Evolutionary conservation across 2,797 vertebrate species (phyloP), one percentile per base, ranked within the genome.

Genomic region (Lycodopsis pacificus): DNA sequence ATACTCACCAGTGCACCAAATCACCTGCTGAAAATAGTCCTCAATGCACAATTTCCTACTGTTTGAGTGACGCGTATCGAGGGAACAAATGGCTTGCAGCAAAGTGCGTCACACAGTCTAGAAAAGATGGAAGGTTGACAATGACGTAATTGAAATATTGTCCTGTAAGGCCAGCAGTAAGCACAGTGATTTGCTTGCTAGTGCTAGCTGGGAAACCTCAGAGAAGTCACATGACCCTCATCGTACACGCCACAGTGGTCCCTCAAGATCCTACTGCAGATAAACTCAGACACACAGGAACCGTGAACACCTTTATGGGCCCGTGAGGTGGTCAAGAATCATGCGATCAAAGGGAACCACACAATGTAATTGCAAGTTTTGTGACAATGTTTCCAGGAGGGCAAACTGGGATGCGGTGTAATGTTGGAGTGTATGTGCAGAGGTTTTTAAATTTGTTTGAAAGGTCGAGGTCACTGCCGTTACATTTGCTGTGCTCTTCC

Each of bases 391-490:
- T 74, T 80, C 63, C 73, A 65, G 30, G 6, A 34, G 62, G 62
- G 48, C 0, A 4, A 34, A 76, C 22, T 61, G 17, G 46, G 38
- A 65, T 51, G 17, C 30, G 42, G 17, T 30, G 27, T 36, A 68
- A 22, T 36, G 54, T 14, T 12, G 14, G 38, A 58, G 34, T 57
- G 61, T 65, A 40, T 68, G 19, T 61, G 69, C 30, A 38, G 38
- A 62, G 36, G 12, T 59, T 77, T 63, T 65, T 22, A 67, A 30
- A 63, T 76, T 62, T 10, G 46, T 32, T 51, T n/a, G 14, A 76
- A 76, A 64, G 64, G 66, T 48, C 30, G 32, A 79, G 79, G 84
- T 86, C 68, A 81, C n/a, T 25, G 14, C 36, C 12, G 46, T 77
- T 42, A 64, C 61, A 65, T 64, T 14, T 53, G 51, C 20, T 22